These are phyloP conservation scores for Tiaroga cobitis DNA, from an alignment of 2,797 vertebrate species.

Conservation along the genomic window DNA sequence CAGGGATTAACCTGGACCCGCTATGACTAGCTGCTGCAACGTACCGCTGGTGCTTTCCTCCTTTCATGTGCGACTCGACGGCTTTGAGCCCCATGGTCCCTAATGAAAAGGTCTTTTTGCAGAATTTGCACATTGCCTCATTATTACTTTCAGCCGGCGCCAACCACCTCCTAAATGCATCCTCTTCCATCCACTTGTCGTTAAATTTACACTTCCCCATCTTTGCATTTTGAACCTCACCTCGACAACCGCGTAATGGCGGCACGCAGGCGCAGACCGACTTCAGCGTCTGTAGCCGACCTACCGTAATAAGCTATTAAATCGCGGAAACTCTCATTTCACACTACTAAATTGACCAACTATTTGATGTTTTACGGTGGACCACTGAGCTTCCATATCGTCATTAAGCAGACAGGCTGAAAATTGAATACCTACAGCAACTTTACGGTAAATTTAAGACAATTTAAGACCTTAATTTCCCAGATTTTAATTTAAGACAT, in stretches of 20 bases:
- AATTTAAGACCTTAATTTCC: no score
- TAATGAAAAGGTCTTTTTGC: constrained; percentile 18
- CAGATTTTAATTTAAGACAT: no score
- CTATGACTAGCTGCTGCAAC: background rate
- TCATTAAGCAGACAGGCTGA: background rate
- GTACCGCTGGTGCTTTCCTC: constrained; percentile 17
- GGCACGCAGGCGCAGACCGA: no score
- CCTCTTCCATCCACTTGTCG: no score
- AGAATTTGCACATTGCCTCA: constrained; percentile 29
- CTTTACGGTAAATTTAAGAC: no score
- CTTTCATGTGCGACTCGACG: constrained; percentile 8
- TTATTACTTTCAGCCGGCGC: no score
- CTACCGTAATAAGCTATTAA: no score
- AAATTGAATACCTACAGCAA: constrained; percentile 24
- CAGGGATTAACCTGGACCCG: background rate
- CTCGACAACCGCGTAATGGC: background rate
- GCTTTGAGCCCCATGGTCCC: constrained; percentile 30
- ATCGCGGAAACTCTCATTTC: background rate
- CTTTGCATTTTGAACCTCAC: constrained; percentile 14
- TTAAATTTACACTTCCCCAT: background rate
- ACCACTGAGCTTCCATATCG: constrained; percentile 6
- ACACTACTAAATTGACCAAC: background rate
- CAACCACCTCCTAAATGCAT: no score
- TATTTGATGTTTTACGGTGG: constrained; percentile 25
- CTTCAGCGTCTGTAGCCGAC: no score